These are phyloP conservation scores for Sphaerophoria taeniata DNA, from an alignment of 2,888 invertebrate species.

Conservation along the genomic window DNA sequence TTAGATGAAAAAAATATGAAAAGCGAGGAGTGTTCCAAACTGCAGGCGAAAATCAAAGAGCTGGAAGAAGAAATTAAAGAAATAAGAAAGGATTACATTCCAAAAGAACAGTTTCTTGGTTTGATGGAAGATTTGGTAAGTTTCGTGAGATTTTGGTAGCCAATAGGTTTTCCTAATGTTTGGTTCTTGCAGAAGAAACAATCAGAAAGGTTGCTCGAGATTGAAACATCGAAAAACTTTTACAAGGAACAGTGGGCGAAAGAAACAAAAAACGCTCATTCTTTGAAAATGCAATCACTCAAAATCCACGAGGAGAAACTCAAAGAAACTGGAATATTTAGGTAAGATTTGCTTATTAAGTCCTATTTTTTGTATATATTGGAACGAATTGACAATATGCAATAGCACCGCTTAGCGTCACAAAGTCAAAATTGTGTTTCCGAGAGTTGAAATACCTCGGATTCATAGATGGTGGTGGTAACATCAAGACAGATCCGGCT, in stretches of 20 bases:
- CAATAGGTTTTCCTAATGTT: not conserved
- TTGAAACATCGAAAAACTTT: slow-evolving; percentile 87
- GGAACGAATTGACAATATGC: not conserved
- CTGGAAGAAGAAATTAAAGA: slow-evolving; percentile 80
- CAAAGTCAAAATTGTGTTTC: no score
- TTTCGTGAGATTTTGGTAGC: not conserved
- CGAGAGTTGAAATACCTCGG: no score
- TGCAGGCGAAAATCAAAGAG: slow-evolving; percentile 76
- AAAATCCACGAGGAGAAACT: slow-evolving; percentile 74
- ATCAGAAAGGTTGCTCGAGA: slow-evolving; percentile 85
- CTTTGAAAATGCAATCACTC: slow-evolving; percentile 82
- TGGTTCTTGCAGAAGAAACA: slow-evolving; percentile 75
- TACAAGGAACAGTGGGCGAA: slow-evolving; percentile 91
- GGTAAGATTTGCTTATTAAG: no score
- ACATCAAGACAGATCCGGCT: no score
- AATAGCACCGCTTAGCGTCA: no score
- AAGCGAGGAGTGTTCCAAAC: slow-evolving; percentile 82
- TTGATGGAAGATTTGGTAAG: slow-evolving; percentile 87
- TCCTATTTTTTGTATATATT: no score
- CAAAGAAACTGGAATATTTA: slow-evolving; percentile 72
- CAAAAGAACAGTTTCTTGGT: slow-evolving; percentile 87
- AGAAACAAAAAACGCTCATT: slow-evolving; percentile 87
- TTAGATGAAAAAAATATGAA: slow-evolving; percentile 81
- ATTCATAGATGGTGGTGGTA: no score
- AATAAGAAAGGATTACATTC: slow-evolving; percentile 85